Base-by-base conservation (phyloP, 2,113 vertebrate genomes). In the Abramis brama region DNA sequence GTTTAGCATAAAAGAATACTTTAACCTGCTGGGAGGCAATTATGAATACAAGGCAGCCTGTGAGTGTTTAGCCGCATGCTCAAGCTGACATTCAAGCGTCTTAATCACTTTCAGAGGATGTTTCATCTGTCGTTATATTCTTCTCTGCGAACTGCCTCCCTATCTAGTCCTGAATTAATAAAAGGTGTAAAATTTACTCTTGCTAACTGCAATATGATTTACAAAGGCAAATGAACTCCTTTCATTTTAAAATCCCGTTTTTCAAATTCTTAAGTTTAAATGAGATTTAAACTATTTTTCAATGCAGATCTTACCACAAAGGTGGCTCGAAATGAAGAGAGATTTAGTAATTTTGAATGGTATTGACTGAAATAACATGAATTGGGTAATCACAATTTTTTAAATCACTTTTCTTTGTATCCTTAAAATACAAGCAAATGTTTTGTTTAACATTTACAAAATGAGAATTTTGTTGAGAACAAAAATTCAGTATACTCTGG, bases 21-120 rank as follows among this genome's bases (percentile, higher is more conserved):
- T 91, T 89, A 89, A 93, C 91, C 92, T 93, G 92, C 92, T 93
- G 92, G 90, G 91, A 92, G 92, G 91, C 92, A 91, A 93, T 94
- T 92, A 92, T 87, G 45, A 89, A 75, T 70, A 70, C 82, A 86
- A 47, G 85, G 89, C 88, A 82, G 85, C 84, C 77, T 85, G 85
- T 83, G 59, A 73, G 64, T 90, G 91, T 91, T 93, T 91, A 88
- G 91, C 90, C 36, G 86, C 83, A 83, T 66, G 85, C 89, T 80
- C 88, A 86, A 88, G 84, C 90, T 92, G 92, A 91, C 92, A 93
- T 91, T 92, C 91, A 92, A 89, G 90, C 87, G 83, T 50, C 87
- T 89, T 91, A 90, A 91, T 89, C 88, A 89, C 88, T 83, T 87
- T 86, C 79, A 47, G 59, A 83, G 87, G 86, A 93, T 87, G 88